A percentile compares a stretch with the other conserved stretches of the same genome.
Conservation (phyloP, 2,113 vertebrate species). For the Carassius auratus region DNA sequence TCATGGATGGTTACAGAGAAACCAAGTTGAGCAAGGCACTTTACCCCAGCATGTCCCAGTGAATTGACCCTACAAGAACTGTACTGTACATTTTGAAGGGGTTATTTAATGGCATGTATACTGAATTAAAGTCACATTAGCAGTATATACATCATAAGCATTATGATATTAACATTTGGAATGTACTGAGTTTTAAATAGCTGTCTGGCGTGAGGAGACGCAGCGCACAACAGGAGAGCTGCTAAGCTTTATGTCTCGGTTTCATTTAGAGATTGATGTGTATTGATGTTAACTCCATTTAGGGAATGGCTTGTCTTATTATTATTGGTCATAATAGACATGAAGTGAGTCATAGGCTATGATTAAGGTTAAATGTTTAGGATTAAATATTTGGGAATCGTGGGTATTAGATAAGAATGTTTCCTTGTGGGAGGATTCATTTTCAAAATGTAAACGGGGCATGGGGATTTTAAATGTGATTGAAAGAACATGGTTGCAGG, state of each 20-base stretch:
- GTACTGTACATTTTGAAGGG: neutral
- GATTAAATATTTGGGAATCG: neutral
- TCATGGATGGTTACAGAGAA: neutral
- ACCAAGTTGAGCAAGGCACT: neutral
- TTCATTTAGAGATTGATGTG: constrained; percentile 22
- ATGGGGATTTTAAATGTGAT: neutral
- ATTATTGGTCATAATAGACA: neutral
- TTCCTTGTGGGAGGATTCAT: neutral
- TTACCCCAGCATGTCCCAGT: neutral
- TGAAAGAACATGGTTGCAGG: constrained; percentile 2
- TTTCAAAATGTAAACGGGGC: neutral
- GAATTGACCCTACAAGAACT: neutral
- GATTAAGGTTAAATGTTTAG: constrained; percentile 5
- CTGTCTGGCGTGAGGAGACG: neutral
- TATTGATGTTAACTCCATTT: constrained; percentile 7
- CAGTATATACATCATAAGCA: neutral
- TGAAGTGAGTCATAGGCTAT: neutral
- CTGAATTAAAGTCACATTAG: neutral
- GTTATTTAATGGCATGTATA: neutral
- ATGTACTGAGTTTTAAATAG: constrained; percentile 4
- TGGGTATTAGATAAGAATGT: neutral
- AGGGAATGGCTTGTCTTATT: neutral
- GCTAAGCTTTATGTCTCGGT: neutral
- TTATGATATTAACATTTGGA: neutral
- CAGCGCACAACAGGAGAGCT: neutral